Conservation (phyloP, 2,113 vertebrate genomes). For the Onychorhynchus coronatus region DNA sequence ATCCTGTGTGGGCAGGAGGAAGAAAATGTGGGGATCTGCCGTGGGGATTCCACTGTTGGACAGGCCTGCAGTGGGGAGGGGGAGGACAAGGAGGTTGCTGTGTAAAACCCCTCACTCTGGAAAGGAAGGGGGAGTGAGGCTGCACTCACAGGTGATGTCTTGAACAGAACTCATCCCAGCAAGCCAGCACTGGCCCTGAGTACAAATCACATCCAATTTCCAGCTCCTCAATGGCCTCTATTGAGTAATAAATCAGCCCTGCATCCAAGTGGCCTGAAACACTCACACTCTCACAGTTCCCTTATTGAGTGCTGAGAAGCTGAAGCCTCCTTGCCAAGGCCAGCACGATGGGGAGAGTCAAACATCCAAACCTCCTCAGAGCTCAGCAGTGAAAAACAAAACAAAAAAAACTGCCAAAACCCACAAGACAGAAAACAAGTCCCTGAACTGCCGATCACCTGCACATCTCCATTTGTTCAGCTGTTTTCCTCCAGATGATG, state of each 20-base stretch:
- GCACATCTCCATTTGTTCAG: not conserved
- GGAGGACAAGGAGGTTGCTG: not conserved
- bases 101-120: not conserved
- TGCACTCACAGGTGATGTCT: not conserved
- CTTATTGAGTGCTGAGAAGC: slow-evolving; percentile 6
- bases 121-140: not conserved
- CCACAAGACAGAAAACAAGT: not conserved
- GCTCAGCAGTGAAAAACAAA: not conserved
- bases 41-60: not conserved
- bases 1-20: not conserved
- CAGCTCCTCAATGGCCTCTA: slow-evolving; percentile 5
- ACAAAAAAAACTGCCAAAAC: not conserved
- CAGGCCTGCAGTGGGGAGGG: accelerated
- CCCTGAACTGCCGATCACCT: not conserved
- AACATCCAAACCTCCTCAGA: not conserved
- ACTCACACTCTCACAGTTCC: not conserved
- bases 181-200: slow-evolving; percentile 10
- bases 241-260: slow-evolving; percentile 54
- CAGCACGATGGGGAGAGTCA: not conserved
- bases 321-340: slow-evolving; percentile 23
- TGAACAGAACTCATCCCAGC: slow-evolving; percentile 25
- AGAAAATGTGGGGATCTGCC: not conserved
- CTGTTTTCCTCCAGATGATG: not conserved
- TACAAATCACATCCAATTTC: slow-evolving; percentile 62
- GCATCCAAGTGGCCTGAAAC: not conserved